These are phyloP conservation scores for Hipposideros armiger DNA, from an alignment of 2,113 vertebrate species.

Conservation along the genomic window DNA sequence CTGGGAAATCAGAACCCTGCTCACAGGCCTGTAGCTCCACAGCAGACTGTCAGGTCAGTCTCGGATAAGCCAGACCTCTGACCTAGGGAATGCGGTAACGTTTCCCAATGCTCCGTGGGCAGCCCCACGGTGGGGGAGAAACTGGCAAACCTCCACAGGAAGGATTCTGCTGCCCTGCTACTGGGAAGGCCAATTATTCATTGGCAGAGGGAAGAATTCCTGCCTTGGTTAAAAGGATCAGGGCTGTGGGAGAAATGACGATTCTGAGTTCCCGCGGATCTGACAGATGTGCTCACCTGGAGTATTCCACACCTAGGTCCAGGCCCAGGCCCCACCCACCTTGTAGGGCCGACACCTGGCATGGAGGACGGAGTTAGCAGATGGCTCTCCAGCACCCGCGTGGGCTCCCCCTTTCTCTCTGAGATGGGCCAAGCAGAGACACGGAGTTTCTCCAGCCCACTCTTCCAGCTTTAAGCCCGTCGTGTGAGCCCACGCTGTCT, in stretches of 20 bases:
- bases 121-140: rapidly evolving
- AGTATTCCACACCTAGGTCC: not conserved
- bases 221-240: not conserved
- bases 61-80: not conserved
- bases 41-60: rapidly evolving
- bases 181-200: rapidly evolving
- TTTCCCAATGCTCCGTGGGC: rapidly evolving
- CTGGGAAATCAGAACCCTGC: not conserved
- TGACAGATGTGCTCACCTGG: rapidly evolving
- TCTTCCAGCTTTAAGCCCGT: not conserved
- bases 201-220: not conserved
- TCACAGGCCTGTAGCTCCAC: rapidly evolving
- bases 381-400: rapidly evolving
- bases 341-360: not conserved
- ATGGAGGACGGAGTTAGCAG: not conserved
- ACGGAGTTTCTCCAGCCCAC: rapidly evolving
- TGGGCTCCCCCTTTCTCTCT: not conserved
- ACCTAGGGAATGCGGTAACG: rapidly evolving
- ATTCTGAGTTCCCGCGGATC: rapidly evolving
- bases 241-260: rapidly evolving
- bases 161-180: not conserved
- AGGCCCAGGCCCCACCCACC: no score
- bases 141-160: rapidly evolving
- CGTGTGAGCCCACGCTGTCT: rapidly evolving
- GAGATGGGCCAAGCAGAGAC: not conserved